Evolutionary conservation across 1,140 invertebrate species (phyloP).

Genomic region (Drosophila malerkotliana): DNA sequence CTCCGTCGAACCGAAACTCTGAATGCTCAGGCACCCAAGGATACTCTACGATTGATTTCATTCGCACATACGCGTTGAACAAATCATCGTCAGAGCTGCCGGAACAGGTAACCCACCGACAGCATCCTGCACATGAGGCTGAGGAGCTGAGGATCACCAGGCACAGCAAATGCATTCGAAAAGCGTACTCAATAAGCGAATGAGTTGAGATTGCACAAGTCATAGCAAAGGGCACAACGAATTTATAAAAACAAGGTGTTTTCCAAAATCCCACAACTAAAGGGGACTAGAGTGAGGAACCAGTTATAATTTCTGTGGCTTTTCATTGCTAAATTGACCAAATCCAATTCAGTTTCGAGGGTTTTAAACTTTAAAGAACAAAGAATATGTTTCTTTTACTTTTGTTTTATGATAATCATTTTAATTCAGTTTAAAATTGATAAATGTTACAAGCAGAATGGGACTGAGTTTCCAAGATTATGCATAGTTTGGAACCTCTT

Average conservation of each 20-base stretch:
- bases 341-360: no score
- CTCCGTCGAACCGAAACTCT: neutral
- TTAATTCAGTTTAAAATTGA: no score
- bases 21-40: conserved; percentile 83
- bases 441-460: no score
- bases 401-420: no score
- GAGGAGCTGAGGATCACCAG: conserved; percentile 87
- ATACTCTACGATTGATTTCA: conserved; percentile 97
- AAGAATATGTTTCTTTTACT: no score
- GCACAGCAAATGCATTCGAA: conserved; percentile 84
- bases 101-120: conserved; percentile 83
- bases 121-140: conserved; percentile 80
- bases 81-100: conserved; percentile 84
- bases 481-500: neutral
- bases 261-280: neutral
- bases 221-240: conserved; percentile 37
- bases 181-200: conserved; percentile 86
- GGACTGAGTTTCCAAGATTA: no score
- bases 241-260: conserved; percentile 37
- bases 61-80: conserved; percentile 95
- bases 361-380: no score
- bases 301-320: neutral
- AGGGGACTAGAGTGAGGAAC: neutral
- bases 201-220: conserved; percentile 58
- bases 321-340: neutral